Percentiles rank a stretch among this genome's conserved stretches.
phyloP scores from a whole-genome alignment of 2,888 invertebrate species.

The Mesochorus sp. region DNA sequence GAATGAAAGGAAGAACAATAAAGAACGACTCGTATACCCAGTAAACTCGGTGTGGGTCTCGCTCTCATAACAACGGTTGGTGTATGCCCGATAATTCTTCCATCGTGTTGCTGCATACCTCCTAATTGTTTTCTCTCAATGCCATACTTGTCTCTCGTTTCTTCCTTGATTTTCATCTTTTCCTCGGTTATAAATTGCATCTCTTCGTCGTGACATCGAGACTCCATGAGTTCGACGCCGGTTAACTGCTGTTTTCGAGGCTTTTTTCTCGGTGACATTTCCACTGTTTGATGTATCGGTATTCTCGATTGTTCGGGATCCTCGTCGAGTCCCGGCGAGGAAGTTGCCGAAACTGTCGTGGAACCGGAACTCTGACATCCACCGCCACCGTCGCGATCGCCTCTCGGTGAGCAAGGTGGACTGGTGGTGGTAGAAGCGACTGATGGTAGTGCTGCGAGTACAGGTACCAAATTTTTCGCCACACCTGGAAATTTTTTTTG shows the following conservation, averaged over 20 bases:
- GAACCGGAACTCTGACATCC: conserved; percentile 86
- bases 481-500: conserved; percentile 66
- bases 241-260: conserved; percentile 92
- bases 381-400: conserved; percentile 78
- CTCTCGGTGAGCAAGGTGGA: conserved; percentile 78
- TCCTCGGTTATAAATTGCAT: conserved; percentile 86
- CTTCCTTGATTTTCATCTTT: conserved; percentile 81
- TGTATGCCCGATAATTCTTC: conserved; percentile 67
- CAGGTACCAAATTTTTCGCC: conserved; percentile 79
- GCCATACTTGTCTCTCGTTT: conserved; percentile 80
- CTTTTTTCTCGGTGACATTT: conserved; percentile 93
- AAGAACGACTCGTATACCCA: no score
- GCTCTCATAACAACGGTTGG: conserved; percentile 70
- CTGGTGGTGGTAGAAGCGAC: conserved; percentile 72
- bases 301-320: conserved; percentile 83
- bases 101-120: conserved; percentile 70
- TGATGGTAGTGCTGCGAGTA: conserved; percentile 76
- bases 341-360: conserved; percentile 93
- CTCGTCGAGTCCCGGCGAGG: conserved; percentile 89
- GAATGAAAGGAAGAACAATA: no score
- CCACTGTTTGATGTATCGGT: conserved; percentile 82
- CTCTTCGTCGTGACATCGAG: conserved; percentile 81
- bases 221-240: conserved; percentile 77
- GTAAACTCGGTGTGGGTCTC: conserved; percentile 75
- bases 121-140: conserved; percentile 71